Evolutionary conservation across 1,140 invertebrate genomes (phyloP), one percentile per base, ranked within the genome.

Genomic region (Drosophila teissieri): DNA sequence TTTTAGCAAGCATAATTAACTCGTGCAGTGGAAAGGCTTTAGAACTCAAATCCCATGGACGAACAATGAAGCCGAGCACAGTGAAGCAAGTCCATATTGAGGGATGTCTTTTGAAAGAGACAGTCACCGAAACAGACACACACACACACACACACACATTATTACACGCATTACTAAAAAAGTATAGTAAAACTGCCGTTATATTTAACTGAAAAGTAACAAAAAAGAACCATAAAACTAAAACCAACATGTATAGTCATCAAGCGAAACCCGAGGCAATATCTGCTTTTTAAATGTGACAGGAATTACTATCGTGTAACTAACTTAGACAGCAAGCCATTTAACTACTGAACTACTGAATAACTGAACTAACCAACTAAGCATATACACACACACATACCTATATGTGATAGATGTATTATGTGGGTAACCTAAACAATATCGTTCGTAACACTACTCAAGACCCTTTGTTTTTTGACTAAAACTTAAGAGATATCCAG

Each of bases 121-220:
- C 31, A 49, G 17, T 34, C 15, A 46, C 17, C 60, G 37, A 44
- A 19, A 53, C 40, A 52, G 34, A 15, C 42, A 57, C 48, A 65
- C 34, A 45, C 34, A 51, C 36, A 17, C 45, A 52, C 39, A 57
- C 48, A 65, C 34, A 45, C 39, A 51, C 36, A 17, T 19, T 19
- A 19, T 19, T 19, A 19, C 45, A 19, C 42, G 19, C 58, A 36
- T 37, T 51, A 37, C 44, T 48, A 48, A 55, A 80, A 80, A 73
- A 52, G 57, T 57, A 76, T 84, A 80, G 77, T 53, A 62, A 80
- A 84, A 84, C 81, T 85, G 81, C 81, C 81, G 82, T 85, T 80
- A 80, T 85, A 80, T 80, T 85, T 62, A 78, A 45, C n/a, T 31
- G 31, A 31, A 42, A 42, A 8, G n/a, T 8, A 42, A 39, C 3